Conservation (phyloP, 2,888 invertebrate species). For the Cheilosia vernalis region DNA sequence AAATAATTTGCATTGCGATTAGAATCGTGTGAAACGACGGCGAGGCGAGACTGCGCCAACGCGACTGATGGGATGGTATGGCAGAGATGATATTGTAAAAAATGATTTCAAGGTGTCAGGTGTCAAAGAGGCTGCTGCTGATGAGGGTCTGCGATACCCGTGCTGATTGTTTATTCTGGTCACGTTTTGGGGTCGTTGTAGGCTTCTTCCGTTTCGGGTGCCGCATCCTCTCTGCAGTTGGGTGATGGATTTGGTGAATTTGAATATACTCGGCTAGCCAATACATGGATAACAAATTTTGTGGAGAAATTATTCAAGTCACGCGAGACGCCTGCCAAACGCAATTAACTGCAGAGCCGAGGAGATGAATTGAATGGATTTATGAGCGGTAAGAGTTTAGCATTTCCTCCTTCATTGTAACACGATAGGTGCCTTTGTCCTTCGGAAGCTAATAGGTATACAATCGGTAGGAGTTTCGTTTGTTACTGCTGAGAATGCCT, state of each 20-base stretch:
- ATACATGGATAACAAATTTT: conserved; percentile 1
- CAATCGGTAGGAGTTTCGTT: too few species aligned
- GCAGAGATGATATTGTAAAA: conserved; percentile 34
- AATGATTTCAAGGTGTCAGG: conserved; percentile 70
- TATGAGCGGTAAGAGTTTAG: not conserved
- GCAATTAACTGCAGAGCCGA: conserved; percentile 40
- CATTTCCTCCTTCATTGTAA: not conserved
- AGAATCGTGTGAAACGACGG: conserved; percentile 56
- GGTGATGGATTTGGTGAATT: conserved; percentile 64
- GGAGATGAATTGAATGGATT: conserved; percentile 45
- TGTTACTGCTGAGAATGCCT: too few species aligned
- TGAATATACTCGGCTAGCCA: conserved; percentile 50
- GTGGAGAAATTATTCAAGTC: conserved; percentile 54
- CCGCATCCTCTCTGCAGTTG: conserved; percentile 23
- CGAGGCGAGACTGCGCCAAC: conserved; percentile 11
- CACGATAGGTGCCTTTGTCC: not conserved
- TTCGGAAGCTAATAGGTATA: not conserved
- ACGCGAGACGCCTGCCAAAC: conserved; percentile 42
- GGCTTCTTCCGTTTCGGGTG: conserved; percentile 70
- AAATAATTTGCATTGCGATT: conserved; percentile 63
- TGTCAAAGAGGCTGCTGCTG: conserved; percentile 53
- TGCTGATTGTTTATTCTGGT: conserved; percentile 50
- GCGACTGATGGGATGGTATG: conserved; percentile 1
- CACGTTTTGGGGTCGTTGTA: conserved; percentile 68
- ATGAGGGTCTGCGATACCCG: conserved; percentile 39